phyloP scores from a whole-genome alignment of 2,888 invertebrate genomes.

The Rhogogaster chlorosoma region DNA sequence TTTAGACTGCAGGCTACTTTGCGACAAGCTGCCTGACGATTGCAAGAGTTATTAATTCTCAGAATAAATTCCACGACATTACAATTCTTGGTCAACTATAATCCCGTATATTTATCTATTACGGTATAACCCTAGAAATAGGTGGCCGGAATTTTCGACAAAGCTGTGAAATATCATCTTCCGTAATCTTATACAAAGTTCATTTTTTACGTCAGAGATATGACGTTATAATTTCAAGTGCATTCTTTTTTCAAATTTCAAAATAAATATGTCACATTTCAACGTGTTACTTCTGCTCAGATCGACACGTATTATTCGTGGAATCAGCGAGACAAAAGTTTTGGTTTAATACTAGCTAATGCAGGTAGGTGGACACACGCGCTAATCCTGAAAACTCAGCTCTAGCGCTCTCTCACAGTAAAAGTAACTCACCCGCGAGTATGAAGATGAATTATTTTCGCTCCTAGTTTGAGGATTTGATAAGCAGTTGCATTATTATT shows the following conservation, averaged over 20 bases:
- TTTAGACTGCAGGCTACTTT: conserved; percentile 66
- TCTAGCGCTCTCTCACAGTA: not conserved
- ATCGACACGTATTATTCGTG: not conserved
- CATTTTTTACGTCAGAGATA: no score
- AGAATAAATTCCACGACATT: conserved; percentile 4
- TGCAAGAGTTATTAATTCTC: conserved; percentile 23
- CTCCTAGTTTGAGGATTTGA: not conserved
- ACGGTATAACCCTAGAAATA: not conserved
- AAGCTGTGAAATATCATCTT: no score
- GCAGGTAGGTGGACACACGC: not conserved
- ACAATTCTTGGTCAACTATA: not conserved
- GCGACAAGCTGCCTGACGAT: not conserved
- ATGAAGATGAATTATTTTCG: not conserved
- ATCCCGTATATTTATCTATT: not conserved
- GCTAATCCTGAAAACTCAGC: not conserved
- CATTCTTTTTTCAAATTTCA: no score
- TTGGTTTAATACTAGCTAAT: not conserved
- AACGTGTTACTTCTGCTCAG: not conserved
- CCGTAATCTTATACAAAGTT: no score
- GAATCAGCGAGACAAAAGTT: not conserved
- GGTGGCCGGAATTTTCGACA: not conserved
- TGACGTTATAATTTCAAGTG: no score
- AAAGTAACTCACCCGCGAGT: not conserved
- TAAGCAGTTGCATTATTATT: not conserved
- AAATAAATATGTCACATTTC: not conserved